phyloP scores from a whole-genome alignment of 2,888 invertebrate genomes.

The Drosophila pseudotalamancana region DNA sequence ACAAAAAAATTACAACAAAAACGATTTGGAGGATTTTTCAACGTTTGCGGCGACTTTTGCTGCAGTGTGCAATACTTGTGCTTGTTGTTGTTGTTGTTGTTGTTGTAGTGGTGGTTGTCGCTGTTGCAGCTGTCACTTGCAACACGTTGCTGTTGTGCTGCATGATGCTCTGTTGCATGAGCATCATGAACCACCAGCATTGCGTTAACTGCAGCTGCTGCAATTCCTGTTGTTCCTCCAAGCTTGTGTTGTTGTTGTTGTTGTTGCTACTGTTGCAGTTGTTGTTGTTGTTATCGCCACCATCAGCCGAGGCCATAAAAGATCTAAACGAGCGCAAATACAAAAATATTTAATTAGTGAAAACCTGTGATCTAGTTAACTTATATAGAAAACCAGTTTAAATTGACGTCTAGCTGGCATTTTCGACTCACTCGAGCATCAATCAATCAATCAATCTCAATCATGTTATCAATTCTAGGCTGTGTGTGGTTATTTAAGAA shows the following conservation, averaged over 20 bases:
- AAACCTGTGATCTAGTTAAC: neutral
- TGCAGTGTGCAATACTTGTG: slow-evolving; percentile 12
- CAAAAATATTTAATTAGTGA: slow-evolving; percentile 10
- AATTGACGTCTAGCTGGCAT: slow-evolving; percentile 54
- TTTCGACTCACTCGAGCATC: slow-evolving; percentile 82
- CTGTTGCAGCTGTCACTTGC: slow-evolving; percentile 10
- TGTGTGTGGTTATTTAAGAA: slow-evolving; percentile 30
- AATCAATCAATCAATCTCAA: slow-evolving; percentile 57
- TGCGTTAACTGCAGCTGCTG: slow-evolving; percentile 79
- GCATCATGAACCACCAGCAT: slow-evolving; percentile 82
- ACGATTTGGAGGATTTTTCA: slow-evolving; percentile 20
- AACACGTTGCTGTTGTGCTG: slow-evolving; percentile 48
- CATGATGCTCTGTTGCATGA: slow-evolving; percentile 81
- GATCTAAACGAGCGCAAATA: slow-evolving; percentile 62
- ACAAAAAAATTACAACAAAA: neutral
- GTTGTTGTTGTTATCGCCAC: slow-evolving; percentile 33
- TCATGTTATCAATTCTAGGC: slow-evolving; percentile 41
- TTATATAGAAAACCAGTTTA: slow-evolving; percentile 29
- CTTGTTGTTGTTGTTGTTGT: slow-evolving; percentile 1
- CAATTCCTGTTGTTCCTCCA: slow-evolving; percentile 38
- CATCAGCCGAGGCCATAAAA: slow-evolving; percentile 75
- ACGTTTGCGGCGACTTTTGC: slow-evolving; percentile 50
- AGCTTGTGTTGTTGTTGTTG: slow-evolving; percentile 27
- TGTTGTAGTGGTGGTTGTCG: neutral
- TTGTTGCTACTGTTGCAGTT: slow-evolving; percentile 22